These are phyloP conservation scores for Rhopalosiphum maidis DNA, from an alignment of 1,140 invertebrate genomes.

Conservation along the genomic window DNA sequence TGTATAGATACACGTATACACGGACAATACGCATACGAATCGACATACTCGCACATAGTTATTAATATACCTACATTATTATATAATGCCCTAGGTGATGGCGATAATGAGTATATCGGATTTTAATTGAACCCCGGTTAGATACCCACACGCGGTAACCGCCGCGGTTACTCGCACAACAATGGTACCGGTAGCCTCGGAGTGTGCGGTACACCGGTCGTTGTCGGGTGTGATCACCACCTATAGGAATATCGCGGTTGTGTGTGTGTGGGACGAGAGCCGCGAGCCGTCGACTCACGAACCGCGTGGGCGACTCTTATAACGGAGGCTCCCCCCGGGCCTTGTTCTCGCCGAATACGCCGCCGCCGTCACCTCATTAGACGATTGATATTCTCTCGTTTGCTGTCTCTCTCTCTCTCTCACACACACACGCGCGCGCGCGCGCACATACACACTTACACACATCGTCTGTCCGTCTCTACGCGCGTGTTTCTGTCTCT, in stretches of 20 bases:
- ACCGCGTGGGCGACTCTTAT: constrained; percentile 40
- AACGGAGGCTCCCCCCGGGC: not conserved
- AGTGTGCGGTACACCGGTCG: not conserved
- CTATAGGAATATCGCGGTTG: not conserved
- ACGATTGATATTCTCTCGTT: constrained; percentile 17
- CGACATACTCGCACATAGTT: not conserved
- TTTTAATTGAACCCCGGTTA: constrained; percentile 40
- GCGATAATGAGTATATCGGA: constrained; percentile 46
- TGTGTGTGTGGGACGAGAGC: constrained; percentile 27
- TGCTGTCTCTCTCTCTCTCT: not conserved
- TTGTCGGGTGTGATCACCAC: constrained; percentile 32
- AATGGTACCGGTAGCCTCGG: constrained; percentile 13
- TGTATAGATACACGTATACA: not conserved
- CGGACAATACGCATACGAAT: not conserved
- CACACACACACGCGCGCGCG: not conserved
- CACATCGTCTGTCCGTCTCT: no score
- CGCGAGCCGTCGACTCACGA: constrained; percentile 33
- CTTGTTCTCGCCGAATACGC: constrained; percentile 39
- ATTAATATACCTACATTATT: not conserved
- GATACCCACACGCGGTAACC: not conserved
- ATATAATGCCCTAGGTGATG: not conserved
- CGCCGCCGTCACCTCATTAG: constrained; percentile 29
- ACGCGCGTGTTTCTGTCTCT: no score
- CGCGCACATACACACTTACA: not conserved
- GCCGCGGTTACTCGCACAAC: not conserved